Evolutionary conservation across 2,888 invertebrate species (phyloP).

Genomic region (Drosophila nr. medialis): DNA sequence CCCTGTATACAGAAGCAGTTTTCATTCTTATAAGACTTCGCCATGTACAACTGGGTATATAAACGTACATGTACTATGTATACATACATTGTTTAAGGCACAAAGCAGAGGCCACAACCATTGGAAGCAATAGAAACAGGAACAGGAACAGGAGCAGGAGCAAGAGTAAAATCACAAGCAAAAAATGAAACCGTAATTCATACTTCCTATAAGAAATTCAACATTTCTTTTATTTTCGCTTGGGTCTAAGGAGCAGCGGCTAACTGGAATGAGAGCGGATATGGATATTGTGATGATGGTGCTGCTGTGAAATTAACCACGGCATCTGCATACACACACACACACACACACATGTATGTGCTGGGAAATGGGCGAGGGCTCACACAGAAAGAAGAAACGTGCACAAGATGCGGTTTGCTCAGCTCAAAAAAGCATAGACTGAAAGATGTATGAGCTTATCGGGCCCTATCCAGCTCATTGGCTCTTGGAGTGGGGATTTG

Average conservation of each 20-base stretch:
- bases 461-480: constrained; percentile 5
- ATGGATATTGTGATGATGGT: constrained; percentile 49
- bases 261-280: constrained; percentile 64
- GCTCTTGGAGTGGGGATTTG: not conserved
- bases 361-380: constrained; percentile 9
- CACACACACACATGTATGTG: not conserved
- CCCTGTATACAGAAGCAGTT: constrained; percentile 51
- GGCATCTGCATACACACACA: constrained; percentile 8
- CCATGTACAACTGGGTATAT: constrained; percentile 43
- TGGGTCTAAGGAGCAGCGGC: constrained; percentile 29
- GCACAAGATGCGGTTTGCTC: constrained; percentile 80
- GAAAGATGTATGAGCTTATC: constrained; percentile 16
- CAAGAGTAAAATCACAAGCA: constrained; percentile 25
- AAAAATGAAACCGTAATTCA: constrained; percentile 67
- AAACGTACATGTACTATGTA: not conserved
- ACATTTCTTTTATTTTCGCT: constrained; percentile 68
- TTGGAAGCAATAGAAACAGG: constrained; percentile 22
- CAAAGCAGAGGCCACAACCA: constrained; percentile 40
- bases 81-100: constrained; percentile 57
- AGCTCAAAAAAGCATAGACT: constrained; percentile 24
- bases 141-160: not conserved
- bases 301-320: constrained; percentile 26
- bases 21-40: constrained; percentile 51
- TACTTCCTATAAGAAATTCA: constrained; percentile 71
- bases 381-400: constrained; percentile 63